A percentile compares a stretch with the other conserved stretches of the same genome.
phyloP scores from a whole-genome alignment of 2,888 invertebrate species.

The Ethmia dodecea region DNA sequence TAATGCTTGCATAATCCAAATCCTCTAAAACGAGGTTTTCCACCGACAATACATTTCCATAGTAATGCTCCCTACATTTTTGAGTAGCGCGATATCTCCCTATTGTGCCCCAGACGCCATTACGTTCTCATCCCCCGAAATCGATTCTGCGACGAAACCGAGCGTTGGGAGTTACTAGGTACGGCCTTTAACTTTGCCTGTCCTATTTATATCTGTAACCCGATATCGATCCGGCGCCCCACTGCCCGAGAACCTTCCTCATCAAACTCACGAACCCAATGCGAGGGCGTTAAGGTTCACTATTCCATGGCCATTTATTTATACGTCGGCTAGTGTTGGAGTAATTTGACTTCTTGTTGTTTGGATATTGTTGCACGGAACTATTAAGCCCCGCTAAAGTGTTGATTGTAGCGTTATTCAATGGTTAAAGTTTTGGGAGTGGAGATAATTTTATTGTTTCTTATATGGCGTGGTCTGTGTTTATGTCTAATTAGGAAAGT shows the following conservation, averaged over 20 bases:
- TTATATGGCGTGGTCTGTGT: no score
- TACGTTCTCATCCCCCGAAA: constrained; percentile 29
- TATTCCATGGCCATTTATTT: constrained; percentile 9
- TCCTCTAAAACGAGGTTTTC: no score
- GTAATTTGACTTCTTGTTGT: constrained; percentile 38
- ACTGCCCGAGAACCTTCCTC: constrained; percentile 63
- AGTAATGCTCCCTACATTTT: neutral
- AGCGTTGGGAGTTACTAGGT: constrained; percentile 47
- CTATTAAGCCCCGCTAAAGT: constrained; percentile 17
- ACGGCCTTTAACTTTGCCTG: constrained; percentile 51
- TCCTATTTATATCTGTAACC: constrained; percentile 71
- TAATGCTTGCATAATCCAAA: no score
- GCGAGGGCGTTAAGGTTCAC: constrained; percentile 33
- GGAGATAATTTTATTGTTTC: no score
- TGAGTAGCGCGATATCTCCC: neutral
- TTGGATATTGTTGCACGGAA: constrained; percentile 19
- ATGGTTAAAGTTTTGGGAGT: no score
- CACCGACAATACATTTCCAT: neutral
- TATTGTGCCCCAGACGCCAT: constrained; percentile 1
- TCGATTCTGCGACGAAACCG: constrained; percentile 59
- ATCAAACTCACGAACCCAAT: constrained; percentile 44
- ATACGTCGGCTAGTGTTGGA: constrained; percentile 30
- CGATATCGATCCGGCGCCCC: constrained; percentile 68
- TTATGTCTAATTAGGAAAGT: no score
- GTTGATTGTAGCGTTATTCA: neutral